Conservation (phyloP, 1,140 invertebrate species). For the Palaemon carinicauda region DNA sequence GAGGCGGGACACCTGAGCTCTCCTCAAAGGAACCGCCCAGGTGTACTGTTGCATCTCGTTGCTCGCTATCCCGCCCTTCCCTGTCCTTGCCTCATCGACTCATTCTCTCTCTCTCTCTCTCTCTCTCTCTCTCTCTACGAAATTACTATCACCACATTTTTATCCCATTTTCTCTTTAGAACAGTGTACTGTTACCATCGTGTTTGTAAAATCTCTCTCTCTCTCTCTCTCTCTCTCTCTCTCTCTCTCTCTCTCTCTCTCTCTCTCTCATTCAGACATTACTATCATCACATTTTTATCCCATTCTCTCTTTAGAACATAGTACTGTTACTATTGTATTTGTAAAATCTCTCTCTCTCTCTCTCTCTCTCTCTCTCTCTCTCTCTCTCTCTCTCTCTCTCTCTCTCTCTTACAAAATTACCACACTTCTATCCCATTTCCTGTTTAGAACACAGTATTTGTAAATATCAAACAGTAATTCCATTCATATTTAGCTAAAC, state of each 20-base stretch:
- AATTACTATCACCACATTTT: neutral
- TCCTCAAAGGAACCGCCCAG: no score
- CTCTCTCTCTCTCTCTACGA: neutral
- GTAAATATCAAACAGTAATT: no score
- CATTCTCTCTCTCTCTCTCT: neutral
- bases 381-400: constrained; percentile 23
- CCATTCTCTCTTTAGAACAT: neutral
- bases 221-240: constrained; percentile 14
- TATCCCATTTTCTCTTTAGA: neutral
- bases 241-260: constrained; percentile 14
- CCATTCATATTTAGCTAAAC: no score
- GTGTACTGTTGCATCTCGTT: neutral
- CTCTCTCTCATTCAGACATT: neutral
- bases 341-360: neutral
- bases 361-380: constrained; percentile 6
- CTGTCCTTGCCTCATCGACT: neutral
- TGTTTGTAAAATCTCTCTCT: neutral
- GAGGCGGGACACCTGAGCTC: no score
- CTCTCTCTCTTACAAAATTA: neutral
- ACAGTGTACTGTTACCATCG: no score
- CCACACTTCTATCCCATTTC: no score
- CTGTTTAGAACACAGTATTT: no score
- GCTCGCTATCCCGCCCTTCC: neutral
- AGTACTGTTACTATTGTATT: neutral
- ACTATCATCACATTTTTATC: neutral